Percentiles rank a stretch among this genome's conserved stretches.
These are phyloP conservation scores for Pantelozetes paolii DNA, from an alignment of 2,888 invertebrate species.

Conservation along the genomic window DNA sequence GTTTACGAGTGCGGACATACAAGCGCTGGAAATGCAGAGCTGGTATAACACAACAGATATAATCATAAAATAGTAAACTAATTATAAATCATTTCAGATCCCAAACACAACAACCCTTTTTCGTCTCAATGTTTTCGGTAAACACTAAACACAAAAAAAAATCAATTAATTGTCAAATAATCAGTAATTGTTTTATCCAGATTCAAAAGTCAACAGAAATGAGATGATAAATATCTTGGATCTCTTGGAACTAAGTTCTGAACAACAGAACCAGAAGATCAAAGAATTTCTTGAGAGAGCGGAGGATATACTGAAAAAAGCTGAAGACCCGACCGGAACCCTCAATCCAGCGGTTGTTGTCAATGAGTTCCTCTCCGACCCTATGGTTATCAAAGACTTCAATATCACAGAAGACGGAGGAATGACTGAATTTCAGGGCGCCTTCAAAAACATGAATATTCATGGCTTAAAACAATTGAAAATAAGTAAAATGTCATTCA, in stretches of 20 bases:
- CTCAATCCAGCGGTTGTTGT: slow-evolving; percentile 44
- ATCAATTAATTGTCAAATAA: background rate
- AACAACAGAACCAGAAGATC: slow-evolving; percentile 12
- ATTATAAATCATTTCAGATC: background rate
- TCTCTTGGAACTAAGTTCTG: background rate
- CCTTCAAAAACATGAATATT: slow-evolving; percentile 66
- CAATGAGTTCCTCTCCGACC: slow-evolving; percentile 63
- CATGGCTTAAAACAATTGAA: slow-evolving; percentile 74
- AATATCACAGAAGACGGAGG: slow-evolving; percentile 58
- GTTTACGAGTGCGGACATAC: background rate
- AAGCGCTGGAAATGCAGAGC: background rate
- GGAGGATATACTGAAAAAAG: slow-evolving; percentile 13
- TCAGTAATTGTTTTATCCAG: background rate
- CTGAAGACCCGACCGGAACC: slow-evolving; percentile 40
- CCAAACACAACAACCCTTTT: background rate
- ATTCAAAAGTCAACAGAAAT: background rate
- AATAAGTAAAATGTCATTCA: slow-evolving; percentile 65
- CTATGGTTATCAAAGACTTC: slow-evolving; percentile 71
- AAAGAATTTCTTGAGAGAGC: slow-evolving; percentile 41
- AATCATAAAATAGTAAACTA: background rate
- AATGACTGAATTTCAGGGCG: slow-evolving; percentile 63
- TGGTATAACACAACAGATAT: background rate
- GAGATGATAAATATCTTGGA: background rate
- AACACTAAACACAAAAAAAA: background rate
- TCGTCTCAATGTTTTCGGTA: background rate